Conservation (phyloP, 1,140 invertebrate species). For the Heliconius hermathena region DNA sequence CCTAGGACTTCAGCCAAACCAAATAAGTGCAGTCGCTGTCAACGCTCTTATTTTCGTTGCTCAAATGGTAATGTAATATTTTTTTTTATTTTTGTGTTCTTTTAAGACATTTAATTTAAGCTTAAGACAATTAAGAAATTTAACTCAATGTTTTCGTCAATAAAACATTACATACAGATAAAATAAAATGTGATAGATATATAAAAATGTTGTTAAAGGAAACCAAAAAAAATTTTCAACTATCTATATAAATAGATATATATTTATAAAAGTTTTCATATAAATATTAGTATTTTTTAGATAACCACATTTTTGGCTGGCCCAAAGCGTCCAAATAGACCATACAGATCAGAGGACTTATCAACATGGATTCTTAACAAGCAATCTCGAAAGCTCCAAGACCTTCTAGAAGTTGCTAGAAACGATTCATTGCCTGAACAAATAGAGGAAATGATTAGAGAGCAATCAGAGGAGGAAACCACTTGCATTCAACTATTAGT, state of each 20-base stretch:
- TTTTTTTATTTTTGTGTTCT: not conserved
- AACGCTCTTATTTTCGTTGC: conserved; percentile 92
- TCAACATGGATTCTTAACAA: conserved; percentile 66
- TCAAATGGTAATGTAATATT: conserved; percentile 85
- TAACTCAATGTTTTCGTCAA: no score
- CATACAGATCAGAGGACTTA: conserved; percentile 58
- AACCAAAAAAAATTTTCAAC: not conserved
- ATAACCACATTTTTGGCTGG: conserved; percentile 79
- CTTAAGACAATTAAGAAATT: no score
- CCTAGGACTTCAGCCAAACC: conserved; percentile 87
- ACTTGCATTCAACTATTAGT: conserved; percentile 88
- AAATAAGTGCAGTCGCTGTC: conserved; percentile 89
- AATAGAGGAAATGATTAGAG: conserved; percentile 83
- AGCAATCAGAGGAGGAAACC: conserved; percentile 82
- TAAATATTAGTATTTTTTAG: conserved; percentile 60
- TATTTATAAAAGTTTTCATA: not conserved
- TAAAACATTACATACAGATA: not conserved
- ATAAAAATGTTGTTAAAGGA: not conserved
- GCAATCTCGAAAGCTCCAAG: conserved; percentile 79
- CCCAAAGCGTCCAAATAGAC: conserved; percentile 49
- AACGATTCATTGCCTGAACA: conserved; percentile 84
- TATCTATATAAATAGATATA: not conserved
- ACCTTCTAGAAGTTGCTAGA: conserved; percentile 82
- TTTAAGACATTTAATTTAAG: not conserved
- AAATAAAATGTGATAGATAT: not conserved